Conservation (phyloP, 1,140 invertebrate species). For the Chelonus insularis region DNA sequence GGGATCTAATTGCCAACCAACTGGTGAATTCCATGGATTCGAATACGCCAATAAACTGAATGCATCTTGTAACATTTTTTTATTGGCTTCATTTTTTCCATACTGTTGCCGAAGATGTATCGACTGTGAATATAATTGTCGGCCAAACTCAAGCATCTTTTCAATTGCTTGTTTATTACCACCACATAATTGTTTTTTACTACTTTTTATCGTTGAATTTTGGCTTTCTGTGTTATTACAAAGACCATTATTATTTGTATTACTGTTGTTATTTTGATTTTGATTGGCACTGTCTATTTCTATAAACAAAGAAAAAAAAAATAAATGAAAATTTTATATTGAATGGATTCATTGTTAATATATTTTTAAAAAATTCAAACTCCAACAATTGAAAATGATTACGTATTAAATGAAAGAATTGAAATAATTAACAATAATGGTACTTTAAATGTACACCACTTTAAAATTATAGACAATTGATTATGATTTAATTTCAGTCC, state of each 20-base stretch:
- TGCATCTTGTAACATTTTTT: slow-evolving; percentile 94
- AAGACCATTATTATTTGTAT: slow-evolving; percentile 8
- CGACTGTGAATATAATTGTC: slow-evolving; percentile 89
- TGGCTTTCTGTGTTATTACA: slow-evolving; percentile 37
- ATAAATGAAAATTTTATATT: no score
- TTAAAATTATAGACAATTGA: no score
- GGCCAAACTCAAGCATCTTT: slow-evolving; percentile 91
- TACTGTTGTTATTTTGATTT: slow-evolving; percentile 39
- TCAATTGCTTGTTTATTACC: slow-evolving; percentile 82
- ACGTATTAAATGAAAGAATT: no score
- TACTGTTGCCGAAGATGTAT: slow-evolving; percentile 80
- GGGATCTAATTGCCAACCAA: slow-evolving; percentile 93
- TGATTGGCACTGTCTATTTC: slow-evolving; percentile 57
- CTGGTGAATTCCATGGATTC: slow-evolving; percentile 95
- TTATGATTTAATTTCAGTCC: no score
- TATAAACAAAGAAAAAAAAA: no score
- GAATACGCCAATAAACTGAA: slow-evolving; percentile 97
- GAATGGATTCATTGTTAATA: no score
- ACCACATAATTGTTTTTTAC: slow-evolving; percentile 69
- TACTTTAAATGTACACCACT: no score
- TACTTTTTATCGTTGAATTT: slow-evolving; percentile 43
- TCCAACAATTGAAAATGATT: no score
- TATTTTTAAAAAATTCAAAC: no score
- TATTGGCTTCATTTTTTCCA: slow-evolving; percentile 83
- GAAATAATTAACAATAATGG: no score